phyloP scores from a whole-genome alignment of 2,797 vertebrate genomes.

The Pseudopleuronectes americanus region DNA sequence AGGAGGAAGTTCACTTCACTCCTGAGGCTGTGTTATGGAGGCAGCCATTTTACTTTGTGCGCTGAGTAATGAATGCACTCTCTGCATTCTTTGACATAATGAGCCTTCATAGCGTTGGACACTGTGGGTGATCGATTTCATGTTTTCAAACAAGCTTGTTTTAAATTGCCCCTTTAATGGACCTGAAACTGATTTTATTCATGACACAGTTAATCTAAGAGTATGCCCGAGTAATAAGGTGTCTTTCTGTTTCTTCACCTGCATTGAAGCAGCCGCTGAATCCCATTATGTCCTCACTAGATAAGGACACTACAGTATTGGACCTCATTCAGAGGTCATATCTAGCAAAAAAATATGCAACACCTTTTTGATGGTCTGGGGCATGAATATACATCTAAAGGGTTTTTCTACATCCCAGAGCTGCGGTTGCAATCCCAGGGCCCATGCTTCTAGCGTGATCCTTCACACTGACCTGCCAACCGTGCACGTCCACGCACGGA shows the following conservation, averaged over 20 bases:
- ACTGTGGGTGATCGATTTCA: too few relatives aligned
- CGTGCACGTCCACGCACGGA: background rate
- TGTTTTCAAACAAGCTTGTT: too few relatives aligned
- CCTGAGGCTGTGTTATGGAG: too few relatives aligned
- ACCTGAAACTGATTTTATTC: too few relatives aligned
- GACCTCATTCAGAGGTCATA: conserved; percentile 21
- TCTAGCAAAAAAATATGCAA: conserved; percentile 25
- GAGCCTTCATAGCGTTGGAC: too few relatives aligned
- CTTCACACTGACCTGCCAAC: conserved; percentile 28
- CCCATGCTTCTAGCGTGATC: conserved; percentile 25
- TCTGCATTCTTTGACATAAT: too few relatives aligned
- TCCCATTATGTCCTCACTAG: background rate
- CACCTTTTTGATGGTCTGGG: background rate
- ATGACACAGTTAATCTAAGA: too few relatives aligned
- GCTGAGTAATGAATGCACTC: too few relatives aligned
- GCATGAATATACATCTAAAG: conserved; percentile 36
- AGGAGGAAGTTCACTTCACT: too few relatives aligned
- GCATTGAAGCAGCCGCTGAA: background rate
- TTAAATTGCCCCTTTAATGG: too few relatives aligned
- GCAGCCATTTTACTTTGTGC: too few relatives aligned
- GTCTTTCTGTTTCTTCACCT: background rate
- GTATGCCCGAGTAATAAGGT: too few relatives aligned
- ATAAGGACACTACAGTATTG: background rate
- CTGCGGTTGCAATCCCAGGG: conserved; percentile 5
- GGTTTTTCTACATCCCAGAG: conserved; percentile 1